Conservation (phyloP, 2,113 vertebrate species). For the Archilochus colubris region DNA sequence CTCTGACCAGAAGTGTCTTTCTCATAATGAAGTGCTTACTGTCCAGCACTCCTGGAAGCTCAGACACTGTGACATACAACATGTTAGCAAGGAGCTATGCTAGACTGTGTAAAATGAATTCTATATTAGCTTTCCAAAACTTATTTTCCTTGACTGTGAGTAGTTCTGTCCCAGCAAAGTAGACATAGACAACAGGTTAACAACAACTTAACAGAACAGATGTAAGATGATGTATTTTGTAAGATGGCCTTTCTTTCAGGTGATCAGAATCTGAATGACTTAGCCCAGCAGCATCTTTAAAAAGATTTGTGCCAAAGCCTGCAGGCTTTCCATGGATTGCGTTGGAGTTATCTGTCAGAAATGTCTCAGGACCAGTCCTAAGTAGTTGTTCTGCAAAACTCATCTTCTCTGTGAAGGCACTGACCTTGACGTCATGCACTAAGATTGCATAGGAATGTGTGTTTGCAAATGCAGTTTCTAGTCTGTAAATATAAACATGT, state of each 20-base stretch:
- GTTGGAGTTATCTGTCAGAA: not conserved
- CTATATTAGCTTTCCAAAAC: not conserved
- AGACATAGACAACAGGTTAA: not conserved
- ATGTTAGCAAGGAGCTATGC: not conserved
- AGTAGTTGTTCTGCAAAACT: not conserved
- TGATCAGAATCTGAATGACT: not conserved
- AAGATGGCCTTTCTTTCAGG: not conserved
- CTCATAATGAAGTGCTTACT: not conserved
- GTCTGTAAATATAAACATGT: not conserved
- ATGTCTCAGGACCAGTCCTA: not conserved
- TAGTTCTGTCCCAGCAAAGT: not conserved
- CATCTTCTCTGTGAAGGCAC: not conserved
- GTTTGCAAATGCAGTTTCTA: not conserved
- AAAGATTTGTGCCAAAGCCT: not conserved
- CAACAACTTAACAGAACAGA: not conserved
- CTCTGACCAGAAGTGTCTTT: not conserved
- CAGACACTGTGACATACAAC: not conserved
- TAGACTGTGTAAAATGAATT: not conserved
- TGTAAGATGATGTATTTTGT: not conserved
- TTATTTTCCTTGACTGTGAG: not conserved
- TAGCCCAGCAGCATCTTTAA: not conserved
- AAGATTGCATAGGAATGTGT: not conserved
- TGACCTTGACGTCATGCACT: not conserved
- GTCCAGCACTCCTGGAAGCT: not conserved
- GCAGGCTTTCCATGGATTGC: not conserved